These are phyloP conservation scores for Macrosteles quadrilineatus DNA, from an alignment of 1,140 invertebrate genomes.

Conservation along the genomic window DNA sequence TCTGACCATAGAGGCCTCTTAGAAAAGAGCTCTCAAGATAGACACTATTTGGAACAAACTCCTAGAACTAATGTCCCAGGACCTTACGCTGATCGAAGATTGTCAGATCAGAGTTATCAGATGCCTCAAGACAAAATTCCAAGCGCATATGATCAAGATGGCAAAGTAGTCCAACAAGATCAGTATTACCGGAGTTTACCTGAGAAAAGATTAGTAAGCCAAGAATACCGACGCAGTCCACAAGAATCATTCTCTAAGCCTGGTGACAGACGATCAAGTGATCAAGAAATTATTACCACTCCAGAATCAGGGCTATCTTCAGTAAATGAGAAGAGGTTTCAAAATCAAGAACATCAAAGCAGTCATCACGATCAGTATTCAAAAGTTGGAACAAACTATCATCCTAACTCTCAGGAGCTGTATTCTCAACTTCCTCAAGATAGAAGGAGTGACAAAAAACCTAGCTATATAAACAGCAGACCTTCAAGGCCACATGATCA, in stretches of 20 bases:
- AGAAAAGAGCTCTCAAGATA: neutral
- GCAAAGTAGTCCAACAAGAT: neutral
- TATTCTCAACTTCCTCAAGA: too few species aligned
- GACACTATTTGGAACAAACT: neutral
- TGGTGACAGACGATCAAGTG: neutral
- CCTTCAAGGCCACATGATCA: too few species aligned
- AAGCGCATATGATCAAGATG: neutral
- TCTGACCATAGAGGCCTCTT: neutral
- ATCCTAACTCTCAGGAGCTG: too few species aligned
- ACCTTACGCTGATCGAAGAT: neutral
- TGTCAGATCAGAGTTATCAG: neutral
- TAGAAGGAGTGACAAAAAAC: too few species aligned
- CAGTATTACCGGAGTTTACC: neutral
- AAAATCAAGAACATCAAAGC: neutral
- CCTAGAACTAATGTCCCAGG: neutral
- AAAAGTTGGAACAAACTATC: too few species aligned
- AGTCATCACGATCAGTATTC: too few species aligned
- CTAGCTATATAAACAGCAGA: too few species aligned
- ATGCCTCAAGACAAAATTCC: neutral
- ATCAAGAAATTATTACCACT: neutral
- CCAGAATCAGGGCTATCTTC: neutral
- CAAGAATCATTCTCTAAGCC: neutral
- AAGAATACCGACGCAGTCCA: neutral
- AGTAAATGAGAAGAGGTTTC: too few species aligned
- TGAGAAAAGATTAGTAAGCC: neutral